Percentiles rank a stretch among this genome's conserved stretches.
Evolutionary conservation across 2,888 invertebrate genomes (phyloP).

Genomic region (Sisyra nigra): DNA sequence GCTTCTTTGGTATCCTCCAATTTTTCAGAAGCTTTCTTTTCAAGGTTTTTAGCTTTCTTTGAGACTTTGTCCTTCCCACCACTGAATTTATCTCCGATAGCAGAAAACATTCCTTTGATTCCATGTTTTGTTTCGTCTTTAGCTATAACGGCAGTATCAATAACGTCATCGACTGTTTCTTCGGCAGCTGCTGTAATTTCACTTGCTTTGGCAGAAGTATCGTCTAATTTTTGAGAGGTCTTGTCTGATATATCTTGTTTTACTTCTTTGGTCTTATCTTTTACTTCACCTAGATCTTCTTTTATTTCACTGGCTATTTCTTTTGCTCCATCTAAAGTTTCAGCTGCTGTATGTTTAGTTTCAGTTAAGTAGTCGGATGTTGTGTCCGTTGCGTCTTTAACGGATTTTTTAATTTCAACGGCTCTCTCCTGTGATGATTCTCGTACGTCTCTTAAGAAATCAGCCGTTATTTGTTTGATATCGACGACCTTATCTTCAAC

Average conservation of each 20-base stretch:
- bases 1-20: conserved; percentile 1
- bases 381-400: conserved; percentile 12
- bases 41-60: background rate
- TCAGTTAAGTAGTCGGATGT: conserved; percentile 10
- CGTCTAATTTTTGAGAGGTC: background rate
- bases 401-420: conserved; percentile 12
- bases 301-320: conserved; percentile 11
- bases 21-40: background rate
- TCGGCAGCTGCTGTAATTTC: background rate
- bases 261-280: conserved; percentile 13
- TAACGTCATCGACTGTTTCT: conserved; percentile 4
- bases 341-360: conserved; percentile 10
- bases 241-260: background rate
- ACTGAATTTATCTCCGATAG: background rate
- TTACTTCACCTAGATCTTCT: conserved; percentile 13
- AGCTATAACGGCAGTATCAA: conserved; percentile 2
- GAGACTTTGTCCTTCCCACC: background rate
- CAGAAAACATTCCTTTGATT: conserved; percentile 4
- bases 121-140: conserved; percentile 1
- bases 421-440: conserved; percentile 7
- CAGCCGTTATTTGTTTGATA: conserved; percentile 12
- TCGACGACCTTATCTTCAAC: conserved; percentile 8
- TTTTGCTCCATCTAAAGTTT: conserved; percentile 7
- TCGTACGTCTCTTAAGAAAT: background rate
- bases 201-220: background rate